phyloP scores from a whole-genome alignment of 2,888 invertebrate species.

The Biston stratarius region DNA sequence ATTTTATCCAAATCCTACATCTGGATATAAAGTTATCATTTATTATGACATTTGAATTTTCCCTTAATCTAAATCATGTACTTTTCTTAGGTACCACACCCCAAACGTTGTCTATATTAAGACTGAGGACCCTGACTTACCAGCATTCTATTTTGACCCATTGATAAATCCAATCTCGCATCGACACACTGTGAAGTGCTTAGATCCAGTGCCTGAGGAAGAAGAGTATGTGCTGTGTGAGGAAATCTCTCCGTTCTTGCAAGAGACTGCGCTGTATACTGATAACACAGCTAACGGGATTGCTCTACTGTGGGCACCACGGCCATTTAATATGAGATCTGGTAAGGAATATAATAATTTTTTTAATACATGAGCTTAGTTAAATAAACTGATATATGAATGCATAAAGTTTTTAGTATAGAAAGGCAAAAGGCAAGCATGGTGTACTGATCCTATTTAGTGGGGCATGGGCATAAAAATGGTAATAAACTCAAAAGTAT shows the following conservation, averaged over 20 bases:
- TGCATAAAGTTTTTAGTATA: too few relatives aligned
- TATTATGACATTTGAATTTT: too few relatives aligned
- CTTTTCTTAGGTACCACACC: slow-evolving; percentile 95
- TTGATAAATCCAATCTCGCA: slow-evolving; percentile 99
- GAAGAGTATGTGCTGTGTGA: slow-evolving; percentile 97
- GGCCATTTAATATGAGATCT: slow-evolving; percentile 98
- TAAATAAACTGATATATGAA: too few relatives aligned
- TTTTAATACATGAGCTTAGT: neutral
- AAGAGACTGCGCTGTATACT: slow-evolving; percentile 98
- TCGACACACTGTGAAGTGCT: slow-evolving; percentile 93
- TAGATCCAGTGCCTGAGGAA: slow-evolving; percentile 96
- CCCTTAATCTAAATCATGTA: neutral
- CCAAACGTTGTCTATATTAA: slow-evolving; percentile 99
- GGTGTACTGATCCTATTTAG: too few relatives aligned
- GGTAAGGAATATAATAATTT: slow-evolving; percentile 73
- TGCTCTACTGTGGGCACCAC: slow-evolving; percentile 98
- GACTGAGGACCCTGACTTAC: slow-evolving; percentile 99
- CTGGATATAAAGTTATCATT: too few relatives aligned
- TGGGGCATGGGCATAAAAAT: too few relatives aligned
- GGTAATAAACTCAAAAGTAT: too few relatives aligned
- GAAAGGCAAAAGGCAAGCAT: too few relatives aligned
- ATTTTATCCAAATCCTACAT: too few relatives aligned
- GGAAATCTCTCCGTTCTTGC: slow-evolving; percentile 96
- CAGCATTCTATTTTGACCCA: slow-evolving; percentile 99
- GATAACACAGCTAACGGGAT: slow-evolving; percentile 99